Percentiles rank a stretch among this genome's conserved stretches.
phyloP scores from a whole-genome alignment of 2,888 invertebrate species.

The Zaprionus bogoriensis region DNA sequence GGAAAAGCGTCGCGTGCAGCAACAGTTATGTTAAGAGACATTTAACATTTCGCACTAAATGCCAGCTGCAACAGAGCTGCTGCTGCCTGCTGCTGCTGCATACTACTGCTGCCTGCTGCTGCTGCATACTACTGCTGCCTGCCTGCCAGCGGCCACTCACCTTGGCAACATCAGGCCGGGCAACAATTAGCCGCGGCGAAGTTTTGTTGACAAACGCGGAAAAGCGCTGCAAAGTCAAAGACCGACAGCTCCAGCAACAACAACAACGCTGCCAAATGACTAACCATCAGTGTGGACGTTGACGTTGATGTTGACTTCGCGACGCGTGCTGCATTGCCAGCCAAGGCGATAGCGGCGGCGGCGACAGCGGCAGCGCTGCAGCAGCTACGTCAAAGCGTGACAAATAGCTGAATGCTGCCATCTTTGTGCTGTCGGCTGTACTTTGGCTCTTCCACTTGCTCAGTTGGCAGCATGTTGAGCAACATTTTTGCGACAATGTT shows the following conservation, averaged over 20 bases:
- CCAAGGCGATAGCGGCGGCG: constrained; percentile 2
- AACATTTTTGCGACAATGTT: too few species aligned
- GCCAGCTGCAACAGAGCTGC: constrained; percentile 28
- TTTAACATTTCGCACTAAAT: constrained; percentile 55
- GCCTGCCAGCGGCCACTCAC: constrained; percentile 64
- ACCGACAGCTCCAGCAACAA: constrained; percentile 46
- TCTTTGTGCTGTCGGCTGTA: constrained; percentile 2
- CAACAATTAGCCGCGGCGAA: constrained; percentile 50
- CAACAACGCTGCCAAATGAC: constrained; percentile 41
- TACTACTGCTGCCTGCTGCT: background rate
- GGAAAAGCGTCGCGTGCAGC: constrained; percentile 43
- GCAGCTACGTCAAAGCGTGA: constrained; percentile 61
- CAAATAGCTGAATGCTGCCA: constrained; percentile 57
- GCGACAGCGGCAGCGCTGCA: background rate
- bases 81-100: background rate
- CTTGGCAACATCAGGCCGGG: constrained; percentile 51
- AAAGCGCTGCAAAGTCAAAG: constrained; percentile 61
- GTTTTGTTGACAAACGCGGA: constrained; percentile 63
- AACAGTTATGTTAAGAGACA: constrained; percentile 56
- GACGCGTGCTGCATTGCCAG: constrained; percentile 18
- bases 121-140: too few species aligned
- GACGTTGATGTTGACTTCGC: constrained; percentile 27
- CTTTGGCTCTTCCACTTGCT: background rate
- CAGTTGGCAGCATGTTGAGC: constrained; percentile 22
- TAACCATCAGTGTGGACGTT: constrained; percentile 42